Evolutionary conservation across 2,888 invertebrate species (phyloP), one percentile per base, ranked within the genome.

Genomic region (Dromius quadrimaculatus): DNA sequence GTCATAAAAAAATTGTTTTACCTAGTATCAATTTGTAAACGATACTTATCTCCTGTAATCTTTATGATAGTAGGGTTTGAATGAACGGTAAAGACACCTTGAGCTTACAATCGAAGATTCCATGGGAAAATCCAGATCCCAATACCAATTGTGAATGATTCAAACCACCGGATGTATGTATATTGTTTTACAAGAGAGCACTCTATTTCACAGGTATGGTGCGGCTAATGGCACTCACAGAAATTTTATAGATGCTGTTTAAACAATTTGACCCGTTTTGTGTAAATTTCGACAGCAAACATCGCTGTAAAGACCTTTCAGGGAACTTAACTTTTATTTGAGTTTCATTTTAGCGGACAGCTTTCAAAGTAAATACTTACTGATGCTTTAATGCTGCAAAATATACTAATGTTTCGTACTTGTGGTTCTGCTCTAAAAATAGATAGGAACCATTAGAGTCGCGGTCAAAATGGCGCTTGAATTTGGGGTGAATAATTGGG

Each of bases 281-380:
- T 64, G 64, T 64, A 47, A 64, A 64, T 64, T 64, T 47, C 34
- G 64, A 45, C 41, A 47, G 47, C 32, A 64, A 64, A 64, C 47
- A 64, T 45, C 32, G 32, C 34, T 19, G 64, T 64, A 64, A 64
- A 64, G 45, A 64, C 64, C 64, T 64, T 64, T 64, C 64, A 64
- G 32, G 47, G 45, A 64, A 64, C 64, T 64, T 64, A 47, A 45
- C 47, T 47, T 64, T 47, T 64, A 47, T 64, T 64, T 64, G 64
- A 32, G 47, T 47, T 64, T 64, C 47, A 64, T 47, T 64, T 64
- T 64, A 64, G 64, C 47, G 47, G 20, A n/a, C 45, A 34, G 32
- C 64, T 64, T 64, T 64, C 2, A 64, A 47, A 64, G 45, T 28
- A 45, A 64, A 64, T 47, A 64, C 11, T 1, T 17, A 15, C 41